phyloP scores from a whole-genome alignment of 2,797 vertebrate species.

The Bradypus variegatus region DNA sequence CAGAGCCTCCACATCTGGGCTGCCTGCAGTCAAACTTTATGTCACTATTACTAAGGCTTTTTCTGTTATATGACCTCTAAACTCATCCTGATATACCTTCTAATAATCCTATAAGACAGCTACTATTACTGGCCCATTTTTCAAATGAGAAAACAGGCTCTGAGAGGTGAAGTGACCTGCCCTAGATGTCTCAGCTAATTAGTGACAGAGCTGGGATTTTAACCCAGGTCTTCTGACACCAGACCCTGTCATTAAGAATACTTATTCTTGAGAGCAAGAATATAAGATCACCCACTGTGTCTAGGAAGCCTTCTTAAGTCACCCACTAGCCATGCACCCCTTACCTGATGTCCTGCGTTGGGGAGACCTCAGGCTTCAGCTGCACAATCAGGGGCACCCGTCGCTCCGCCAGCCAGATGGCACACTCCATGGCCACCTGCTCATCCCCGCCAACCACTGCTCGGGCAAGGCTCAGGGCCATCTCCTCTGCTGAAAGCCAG shows the following conservation, averaged over 20 bases:
- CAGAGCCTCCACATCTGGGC: neutral
- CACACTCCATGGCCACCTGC: slow-evolving; percentile 69
- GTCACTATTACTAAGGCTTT: neutral
- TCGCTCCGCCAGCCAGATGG: slow-evolving; percentile 73
- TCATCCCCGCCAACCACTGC: slow-evolving; percentile 79
- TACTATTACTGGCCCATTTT: neutral
- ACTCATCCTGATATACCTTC: neutral
- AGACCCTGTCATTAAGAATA: neutral
- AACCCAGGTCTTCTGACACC: neutral
- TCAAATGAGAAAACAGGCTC: neutral
- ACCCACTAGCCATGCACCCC: neutral
- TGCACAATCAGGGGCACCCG: slow-evolving; percentile 73
- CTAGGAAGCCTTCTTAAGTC: neutral
- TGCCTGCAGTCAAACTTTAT: neutral
- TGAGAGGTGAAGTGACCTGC: neutral
- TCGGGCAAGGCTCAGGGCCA: slow-evolving; percentile 73
- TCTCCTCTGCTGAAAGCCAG: slow-evolving; percentile 75
- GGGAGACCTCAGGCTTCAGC: slow-evolving; percentile 69
- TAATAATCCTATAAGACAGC: neutral
- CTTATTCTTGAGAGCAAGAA: neutral
- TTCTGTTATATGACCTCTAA: neutral
- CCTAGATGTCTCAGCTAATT: neutral
- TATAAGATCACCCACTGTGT: too few species aligned
- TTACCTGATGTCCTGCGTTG: slow-evolving; percentile 76
- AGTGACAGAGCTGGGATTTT: neutral